Evolutionary conservation across 2,888 invertebrate species (phyloP).

Genomic region (Pyrrhia umbra): DNA sequence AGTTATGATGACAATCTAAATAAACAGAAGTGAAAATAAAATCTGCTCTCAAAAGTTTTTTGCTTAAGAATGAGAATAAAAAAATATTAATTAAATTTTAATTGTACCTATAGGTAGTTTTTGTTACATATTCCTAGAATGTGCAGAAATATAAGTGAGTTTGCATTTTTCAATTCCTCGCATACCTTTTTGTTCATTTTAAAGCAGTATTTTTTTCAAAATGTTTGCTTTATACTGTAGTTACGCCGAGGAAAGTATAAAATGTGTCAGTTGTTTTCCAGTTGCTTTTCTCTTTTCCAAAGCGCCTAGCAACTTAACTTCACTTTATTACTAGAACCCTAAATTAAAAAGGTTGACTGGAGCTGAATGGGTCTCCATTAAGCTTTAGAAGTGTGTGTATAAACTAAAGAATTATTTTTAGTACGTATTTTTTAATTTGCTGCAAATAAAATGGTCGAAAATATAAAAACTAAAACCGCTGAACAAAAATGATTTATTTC

Average conservation of each 20-base stretch:
- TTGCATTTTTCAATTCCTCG: not conserved
- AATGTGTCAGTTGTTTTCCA: constrained; percentile 29
- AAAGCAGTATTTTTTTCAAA: not conserved
- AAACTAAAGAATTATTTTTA: constrained; percentile 27
- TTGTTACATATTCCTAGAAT: too few relatives aligned
- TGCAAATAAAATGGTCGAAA: not conserved
- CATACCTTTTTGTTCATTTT: not conserved
- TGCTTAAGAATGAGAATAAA: too few relatives aligned
- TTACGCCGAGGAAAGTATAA: constrained; percentile 8
- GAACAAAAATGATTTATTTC: too few relatives aligned
- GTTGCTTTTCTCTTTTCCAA: constrained; percentile 24
- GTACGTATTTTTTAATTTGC: constrained; percentile 3
- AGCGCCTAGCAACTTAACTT: constrained; percentile 34
- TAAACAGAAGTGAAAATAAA: too few relatives aligned
- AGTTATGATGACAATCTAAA: too few relatives aligned
- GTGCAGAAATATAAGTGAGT: not conserved
- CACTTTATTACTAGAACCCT: constrained; percentile 52
- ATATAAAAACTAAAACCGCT: too few relatives aligned
- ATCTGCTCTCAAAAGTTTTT: too few relatives aligned
- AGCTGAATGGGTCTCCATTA: constrained; percentile 32
- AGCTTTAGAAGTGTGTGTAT: constrained; percentile 25
- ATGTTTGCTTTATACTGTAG: not conserved
- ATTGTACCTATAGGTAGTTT: too few relatives aligned
- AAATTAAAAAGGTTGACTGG: constrained; percentile 53
- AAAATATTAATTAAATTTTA: too few relatives aligned